Percentiles rank a stretch among this genome's conserved stretches.
Conservation (phyloP, 2,113 vertebrate species). For the Struthidea cinerea region DNA sequence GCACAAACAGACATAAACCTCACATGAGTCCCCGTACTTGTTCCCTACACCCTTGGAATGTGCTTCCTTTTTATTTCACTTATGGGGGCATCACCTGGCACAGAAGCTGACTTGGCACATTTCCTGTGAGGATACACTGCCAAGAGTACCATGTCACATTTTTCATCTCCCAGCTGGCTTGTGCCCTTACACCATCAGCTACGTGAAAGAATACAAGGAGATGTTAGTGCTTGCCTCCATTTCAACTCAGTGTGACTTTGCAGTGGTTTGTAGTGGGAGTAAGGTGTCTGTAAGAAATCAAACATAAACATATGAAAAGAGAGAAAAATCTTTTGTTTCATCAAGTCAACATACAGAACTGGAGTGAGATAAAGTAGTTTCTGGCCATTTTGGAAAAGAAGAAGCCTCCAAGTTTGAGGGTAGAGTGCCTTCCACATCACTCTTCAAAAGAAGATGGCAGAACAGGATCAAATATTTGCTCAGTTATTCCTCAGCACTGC, state of each 20-base stretch:
- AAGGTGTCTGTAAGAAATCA: not conserved
- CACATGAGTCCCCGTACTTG: rapidly evolving
- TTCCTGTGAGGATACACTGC: not conserved
- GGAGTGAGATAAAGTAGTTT: not conserved
- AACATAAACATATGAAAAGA: not conserved
- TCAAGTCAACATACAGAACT: not conserved
- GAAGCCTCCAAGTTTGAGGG: not conserved
- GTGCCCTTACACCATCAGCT: not conserved
- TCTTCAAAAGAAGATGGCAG: not conserved
- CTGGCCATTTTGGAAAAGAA: not conserved
- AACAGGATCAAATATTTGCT: not conserved
- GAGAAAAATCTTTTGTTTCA: not conserved
- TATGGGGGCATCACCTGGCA: rapidly evolving
- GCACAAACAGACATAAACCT: not conserved
- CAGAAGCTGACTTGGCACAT: not conserved
- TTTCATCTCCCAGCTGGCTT: not conserved
- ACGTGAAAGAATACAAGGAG: rapidly evolving
- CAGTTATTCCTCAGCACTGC: not conserved
- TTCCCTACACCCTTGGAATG: too few relatives aligned
- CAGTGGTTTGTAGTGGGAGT: not conserved
- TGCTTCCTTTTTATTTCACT: not conserved
- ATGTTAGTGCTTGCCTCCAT: not conserved
- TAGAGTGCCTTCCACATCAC: not conserved
- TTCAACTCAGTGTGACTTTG: not conserved
- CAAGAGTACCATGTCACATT: not conserved